phyloP scores from a whole-genome alignment of 2,113 vertebrate genomes.

The Falco punctatus region DNA sequence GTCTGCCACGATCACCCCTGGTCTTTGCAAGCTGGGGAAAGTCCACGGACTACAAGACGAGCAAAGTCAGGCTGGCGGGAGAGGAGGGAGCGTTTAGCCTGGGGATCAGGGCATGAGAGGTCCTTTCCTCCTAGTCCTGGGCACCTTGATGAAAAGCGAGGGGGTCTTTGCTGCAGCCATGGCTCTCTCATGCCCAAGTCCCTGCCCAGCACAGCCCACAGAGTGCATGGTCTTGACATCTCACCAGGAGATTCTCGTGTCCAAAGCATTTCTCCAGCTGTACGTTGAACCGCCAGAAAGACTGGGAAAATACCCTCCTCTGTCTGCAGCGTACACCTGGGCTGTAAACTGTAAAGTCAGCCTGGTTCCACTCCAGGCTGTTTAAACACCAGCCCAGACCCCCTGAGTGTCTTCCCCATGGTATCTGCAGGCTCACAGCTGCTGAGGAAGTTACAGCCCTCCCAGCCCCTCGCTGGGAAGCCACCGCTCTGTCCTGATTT shows the following conservation, averaged over 20 bases:
- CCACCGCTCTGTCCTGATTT: slow-evolving; percentile 22
- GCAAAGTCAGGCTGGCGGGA: fast-evolving
- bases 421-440: slow-evolving; percentile 13
- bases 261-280: not conserved
- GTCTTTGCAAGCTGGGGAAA: not conserved
- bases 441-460: slow-evolving; percentile 21
- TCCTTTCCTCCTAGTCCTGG: not conserved
- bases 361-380: not conserved
- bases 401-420: not conserved
- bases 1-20: not conserved
- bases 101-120: not conserved
- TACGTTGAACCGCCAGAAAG: not conserved
- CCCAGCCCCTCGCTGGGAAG: not conserved
- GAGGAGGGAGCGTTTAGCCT: not conserved
- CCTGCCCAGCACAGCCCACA: not conserved
- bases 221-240: not conserved
- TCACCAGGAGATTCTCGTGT: fast-evolving
- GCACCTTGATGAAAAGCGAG: not conserved
- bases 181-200: fast-evolving
- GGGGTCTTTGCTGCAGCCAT: not conserved
- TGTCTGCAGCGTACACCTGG: not conserved
- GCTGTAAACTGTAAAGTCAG: not conserved
- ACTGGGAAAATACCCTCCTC: slow-evolving; percentile 31
- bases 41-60: not conserved
- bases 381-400: not conserved